A percentile compares a stretch with the other conserved stretches of the same genome.
Conservation (phyloP, 2,113 vertebrate species). For the Colius striatus region DNA sequence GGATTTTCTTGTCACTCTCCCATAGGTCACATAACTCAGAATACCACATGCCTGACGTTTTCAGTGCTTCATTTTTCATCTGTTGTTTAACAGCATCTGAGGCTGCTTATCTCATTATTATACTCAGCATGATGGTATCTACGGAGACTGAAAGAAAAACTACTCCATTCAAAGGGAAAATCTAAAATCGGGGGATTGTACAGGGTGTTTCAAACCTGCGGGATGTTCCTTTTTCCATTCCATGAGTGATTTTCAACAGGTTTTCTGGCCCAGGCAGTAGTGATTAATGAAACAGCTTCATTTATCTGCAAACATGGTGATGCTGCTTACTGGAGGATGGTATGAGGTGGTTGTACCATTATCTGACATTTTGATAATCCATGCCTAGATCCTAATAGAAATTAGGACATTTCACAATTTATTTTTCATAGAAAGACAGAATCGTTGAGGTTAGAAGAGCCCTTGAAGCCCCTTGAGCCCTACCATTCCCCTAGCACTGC, state of each 20-base stretch:
- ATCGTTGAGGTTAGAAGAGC: no score
- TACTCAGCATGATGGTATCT: background rate
- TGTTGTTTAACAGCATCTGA: background rate
- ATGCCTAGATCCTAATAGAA: background rate
- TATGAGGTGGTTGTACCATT: background rate
- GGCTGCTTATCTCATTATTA: background rate
- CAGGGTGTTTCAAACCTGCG: background rate
- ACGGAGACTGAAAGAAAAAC: background rate
- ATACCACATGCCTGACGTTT: background rate
- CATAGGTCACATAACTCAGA: background rate
- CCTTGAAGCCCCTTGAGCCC: no score
- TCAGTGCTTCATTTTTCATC: background rate
- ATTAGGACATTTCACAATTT: background rate
- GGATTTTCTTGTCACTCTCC: background rate
- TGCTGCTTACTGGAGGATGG: background rate
- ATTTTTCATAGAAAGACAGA: no score
- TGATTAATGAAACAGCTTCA: background rate
- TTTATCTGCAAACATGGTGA: background rate
- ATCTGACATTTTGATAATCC: background rate
- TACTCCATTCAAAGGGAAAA: background rate
- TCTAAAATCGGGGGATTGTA: background rate
- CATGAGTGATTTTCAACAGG: background rate
- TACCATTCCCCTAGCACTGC: no score
- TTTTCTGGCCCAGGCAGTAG: background rate
- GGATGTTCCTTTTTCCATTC: background rate